phyloP scores from a whole-genome alignment of 2,113 vertebrate species.

The Sorex fumeus region DNA sequence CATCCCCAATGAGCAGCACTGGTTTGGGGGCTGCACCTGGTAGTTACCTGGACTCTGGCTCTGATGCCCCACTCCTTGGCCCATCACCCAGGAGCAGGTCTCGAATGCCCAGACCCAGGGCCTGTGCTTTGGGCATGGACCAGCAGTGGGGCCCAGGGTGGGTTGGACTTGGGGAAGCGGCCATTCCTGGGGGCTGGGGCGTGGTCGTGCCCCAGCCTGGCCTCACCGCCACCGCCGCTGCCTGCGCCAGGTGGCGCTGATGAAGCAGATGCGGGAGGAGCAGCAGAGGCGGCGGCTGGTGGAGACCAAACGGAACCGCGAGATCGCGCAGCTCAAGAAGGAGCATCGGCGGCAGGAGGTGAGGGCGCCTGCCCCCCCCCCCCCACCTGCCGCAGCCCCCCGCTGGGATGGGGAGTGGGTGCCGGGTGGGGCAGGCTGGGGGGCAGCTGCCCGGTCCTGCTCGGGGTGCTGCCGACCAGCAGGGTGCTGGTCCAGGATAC shows the following conservation, averaged over 20 bases:
- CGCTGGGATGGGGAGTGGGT: too few relatives aligned
- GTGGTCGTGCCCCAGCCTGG: neutral
- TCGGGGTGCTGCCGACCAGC: neutral
- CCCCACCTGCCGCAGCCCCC: neutral
- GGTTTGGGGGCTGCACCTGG: too few relatives aligned
- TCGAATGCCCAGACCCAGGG: too few relatives aligned
- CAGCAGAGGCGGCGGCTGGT: conserved; percentile 95
- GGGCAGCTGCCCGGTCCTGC: too few relatives aligned
- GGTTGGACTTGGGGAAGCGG: neutral
- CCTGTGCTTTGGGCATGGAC: too few relatives aligned
- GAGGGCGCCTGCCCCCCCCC: neutral
- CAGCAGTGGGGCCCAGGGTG: too few relatives aligned
- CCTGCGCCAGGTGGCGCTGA: conserved; percentile 92
- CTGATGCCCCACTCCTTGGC: too few relatives aligned
- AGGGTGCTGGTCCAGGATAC: neutral
- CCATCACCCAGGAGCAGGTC: too few relatives aligned
- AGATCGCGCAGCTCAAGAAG: conserved; percentile 98
- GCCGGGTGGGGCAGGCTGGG: too few relatives aligned
- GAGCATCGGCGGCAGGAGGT: conserved; percentile 96
- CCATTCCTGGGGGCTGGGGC: neutral
- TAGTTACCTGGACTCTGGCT: too few relatives aligned
- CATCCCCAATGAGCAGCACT: too few relatives aligned
- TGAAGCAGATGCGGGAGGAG: conserved; percentile 99
- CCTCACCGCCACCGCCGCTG: neutral
- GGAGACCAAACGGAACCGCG: conserved; percentile 96